These are phyloP conservation scores for Brachymystax lenok DNA, from an alignment of 2,797 vertebrate species.

Conservation along the genomic window DNA sequence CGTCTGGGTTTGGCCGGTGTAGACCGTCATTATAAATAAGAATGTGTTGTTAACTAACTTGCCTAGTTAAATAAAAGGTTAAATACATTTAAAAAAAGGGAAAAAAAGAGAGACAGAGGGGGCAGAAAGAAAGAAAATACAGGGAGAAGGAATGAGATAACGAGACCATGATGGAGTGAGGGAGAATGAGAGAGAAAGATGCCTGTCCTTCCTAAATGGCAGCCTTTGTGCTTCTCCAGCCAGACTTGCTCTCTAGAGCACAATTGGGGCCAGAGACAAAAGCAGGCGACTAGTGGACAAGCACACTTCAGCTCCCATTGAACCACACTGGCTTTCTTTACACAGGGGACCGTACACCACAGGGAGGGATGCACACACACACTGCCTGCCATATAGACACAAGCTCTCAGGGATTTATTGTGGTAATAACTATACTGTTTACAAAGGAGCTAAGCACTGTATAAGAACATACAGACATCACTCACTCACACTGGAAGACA, in stretches of 20 bases:
- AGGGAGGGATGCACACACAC: neutral
- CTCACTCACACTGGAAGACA: conserved; percentile 2
- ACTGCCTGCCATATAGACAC: neutral
- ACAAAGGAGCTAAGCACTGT: neutral
- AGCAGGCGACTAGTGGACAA: conserved; percentile 63
- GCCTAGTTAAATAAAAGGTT: no score
- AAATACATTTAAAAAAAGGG: no score
- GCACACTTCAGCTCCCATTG: conserved; percentile 39
- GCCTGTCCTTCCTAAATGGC: conserved; percentile 62
- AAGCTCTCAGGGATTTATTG: neutral
- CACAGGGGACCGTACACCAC: neutral
- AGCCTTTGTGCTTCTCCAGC: conserved; percentile 67
- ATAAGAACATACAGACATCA: neutral
- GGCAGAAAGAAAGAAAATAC: no score
- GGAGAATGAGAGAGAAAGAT: neutral
- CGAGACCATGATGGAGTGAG: neutral
- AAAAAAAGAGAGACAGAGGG: no score
- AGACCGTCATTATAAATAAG: no score
- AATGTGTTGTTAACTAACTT: no score
- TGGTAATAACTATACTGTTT: neutral
- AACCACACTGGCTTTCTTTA: neutral
- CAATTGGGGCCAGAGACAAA: conserved; percentile 69
- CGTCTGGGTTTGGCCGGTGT: no score
- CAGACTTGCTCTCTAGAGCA: conserved; percentile 45
- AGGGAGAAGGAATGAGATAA: neutral